Evolutionary conservation across 53 echinoderm and acorn worm genomes (phyloP).

Genomic region (Echinometra lucunter): DNA sequence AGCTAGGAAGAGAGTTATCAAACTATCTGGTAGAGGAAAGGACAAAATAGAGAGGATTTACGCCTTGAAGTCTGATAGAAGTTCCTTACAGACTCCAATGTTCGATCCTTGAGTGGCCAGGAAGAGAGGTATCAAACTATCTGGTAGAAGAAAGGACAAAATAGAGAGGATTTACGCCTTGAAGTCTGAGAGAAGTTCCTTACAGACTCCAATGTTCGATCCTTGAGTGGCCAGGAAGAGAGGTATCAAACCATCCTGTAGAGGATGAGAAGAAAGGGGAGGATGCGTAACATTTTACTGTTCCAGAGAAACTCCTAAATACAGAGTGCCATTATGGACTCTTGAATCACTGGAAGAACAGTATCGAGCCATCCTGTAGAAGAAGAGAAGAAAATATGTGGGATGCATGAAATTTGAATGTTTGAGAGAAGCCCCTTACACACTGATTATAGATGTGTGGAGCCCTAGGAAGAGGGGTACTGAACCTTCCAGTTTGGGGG

Average conservation of each 20-base stretch:
- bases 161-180: conserved; percentile 35
- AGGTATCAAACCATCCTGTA: conserved; percentile 42
- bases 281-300: not conserved
- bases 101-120: conserved; percentile 70
- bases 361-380: conserved; percentile 41
- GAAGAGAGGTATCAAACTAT: too few species aligned
- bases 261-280: not conserved
- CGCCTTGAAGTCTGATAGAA: conserved; percentile 67
- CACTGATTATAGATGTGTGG: conserved; percentile 79
- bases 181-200: conserved; percentile 78
- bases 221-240: not conserved
- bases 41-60: not conserved
- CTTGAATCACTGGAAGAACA: not conserved
- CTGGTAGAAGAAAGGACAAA: conserved; percentile 31
- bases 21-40: conserved; percentile 28
- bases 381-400: not conserved
- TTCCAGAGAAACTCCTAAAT: conserved; percentile 78
- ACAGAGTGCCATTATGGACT: conserved; percentile 79
- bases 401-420: conserved; percentile 59
- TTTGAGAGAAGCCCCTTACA: conserved; percentile 78
- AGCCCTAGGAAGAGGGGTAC: too few species aligned
- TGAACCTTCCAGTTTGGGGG: conserved; percentile 28
- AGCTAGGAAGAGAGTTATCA: too few species aligned
- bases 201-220: conserved; percentile 80
- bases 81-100: conserved; percentile 81